Percentiles rank a stretch among this genome's conserved stretches.
Conservation (phyloP, 2,888 invertebrate genomes). For the Prionchulus punctatus region DNA sequence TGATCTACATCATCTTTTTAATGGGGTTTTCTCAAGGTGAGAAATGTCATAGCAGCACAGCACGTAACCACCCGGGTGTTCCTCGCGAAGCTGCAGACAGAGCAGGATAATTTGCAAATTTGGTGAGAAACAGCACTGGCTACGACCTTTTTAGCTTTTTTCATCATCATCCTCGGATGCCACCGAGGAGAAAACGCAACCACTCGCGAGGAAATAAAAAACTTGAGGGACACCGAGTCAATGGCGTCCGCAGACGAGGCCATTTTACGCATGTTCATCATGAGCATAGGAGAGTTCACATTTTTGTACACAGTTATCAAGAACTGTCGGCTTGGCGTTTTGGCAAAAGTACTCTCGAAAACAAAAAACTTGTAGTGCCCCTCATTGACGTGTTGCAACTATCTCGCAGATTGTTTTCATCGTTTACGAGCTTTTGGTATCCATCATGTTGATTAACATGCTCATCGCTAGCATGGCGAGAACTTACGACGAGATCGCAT, state of each 20-base stretch:
- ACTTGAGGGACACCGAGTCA: slow-evolving; percentile 22
- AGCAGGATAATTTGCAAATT: too few relatives aligned
- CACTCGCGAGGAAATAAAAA: slow-evolving; percentile 3
- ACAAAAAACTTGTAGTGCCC: not conserved
- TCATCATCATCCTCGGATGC: slow-evolving; percentile 40
- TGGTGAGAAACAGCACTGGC: not conserved
- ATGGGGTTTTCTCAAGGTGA: slow-evolving; percentile 89
- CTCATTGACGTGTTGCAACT: not conserved
- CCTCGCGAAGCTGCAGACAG: too few relatives aligned
- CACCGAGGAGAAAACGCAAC: slow-evolving; percentile 14
- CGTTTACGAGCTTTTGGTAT: slow-evolving; percentile 92
- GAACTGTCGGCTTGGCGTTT: slow-evolving; percentile 53
- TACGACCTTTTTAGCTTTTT: slow-evolving; percentile 17
- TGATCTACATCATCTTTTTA: slow-evolving; percentile 88
- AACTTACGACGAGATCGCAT: slow-evolving; percentile 91
- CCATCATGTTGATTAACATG: slow-evolving; percentile 86
- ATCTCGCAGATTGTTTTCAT: slow-evolving; percentile 52
- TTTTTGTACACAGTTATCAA: slow-evolving; percentile 82
- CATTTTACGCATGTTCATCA: slow-evolving; percentile 91
- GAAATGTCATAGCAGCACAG: too few relatives aligned
- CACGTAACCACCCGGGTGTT: too few relatives aligned
- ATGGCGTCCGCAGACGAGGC: slow-evolving; percentile 64
- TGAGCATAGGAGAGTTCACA: slow-evolving; percentile 91
- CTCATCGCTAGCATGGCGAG: slow-evolving; percentile 99
- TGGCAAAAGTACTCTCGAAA: slow-evolving; percentile 18